Evolutionary conservation across 1,140 invertebrate genomes (phyloP).

Genomic region (Calliphora vicina): DNA sequence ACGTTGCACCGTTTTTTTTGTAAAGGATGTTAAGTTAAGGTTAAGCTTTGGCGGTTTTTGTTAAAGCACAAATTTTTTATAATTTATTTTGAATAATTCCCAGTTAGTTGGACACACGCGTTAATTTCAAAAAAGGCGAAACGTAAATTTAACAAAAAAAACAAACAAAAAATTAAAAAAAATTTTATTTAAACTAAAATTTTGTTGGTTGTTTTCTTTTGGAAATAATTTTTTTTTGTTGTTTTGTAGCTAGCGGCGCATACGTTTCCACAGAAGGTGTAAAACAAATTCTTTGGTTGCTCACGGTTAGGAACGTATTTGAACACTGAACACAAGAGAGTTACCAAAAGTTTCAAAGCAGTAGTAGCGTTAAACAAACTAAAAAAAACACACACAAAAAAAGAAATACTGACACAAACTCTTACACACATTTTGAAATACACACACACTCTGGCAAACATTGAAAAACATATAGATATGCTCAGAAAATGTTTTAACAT

Average conservation of each 20-base stretch:
- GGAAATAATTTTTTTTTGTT: not conserved
- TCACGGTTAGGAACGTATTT: conserved; percentile 56
- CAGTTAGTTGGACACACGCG: not conserved
- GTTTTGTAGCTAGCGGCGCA: conserved; percentile 5
- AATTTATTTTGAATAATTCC: not conserved
- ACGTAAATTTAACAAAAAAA: not conserved
- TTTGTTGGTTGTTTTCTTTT: not conserved
- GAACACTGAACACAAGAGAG: conserved; percentile 47
- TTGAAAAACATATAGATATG: not conserved
- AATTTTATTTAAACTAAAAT: not conserved
- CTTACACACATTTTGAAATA: too few species aligned
- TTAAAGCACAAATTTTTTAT: not conserved
- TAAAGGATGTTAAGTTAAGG: not conserved
- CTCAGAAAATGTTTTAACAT: too few species aligned
- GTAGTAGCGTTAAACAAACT: not conserved
- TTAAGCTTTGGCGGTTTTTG: not conserved
- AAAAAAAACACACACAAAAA: not conserved
- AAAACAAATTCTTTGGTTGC: conserved; percentile 42
- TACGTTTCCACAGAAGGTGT: conserved; percentile 24
- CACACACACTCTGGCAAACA: not conserved
- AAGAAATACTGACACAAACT: not conserved
- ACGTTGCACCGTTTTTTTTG: not conserved
- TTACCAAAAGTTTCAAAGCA: conserved; percentile 34
- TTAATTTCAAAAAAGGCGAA: too few species aligned
- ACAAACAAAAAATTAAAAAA: not conserved